Conservation (phyloP, 2,113 vertebrate genomes). For the Tragelaphus strepsiceros region DNA sequence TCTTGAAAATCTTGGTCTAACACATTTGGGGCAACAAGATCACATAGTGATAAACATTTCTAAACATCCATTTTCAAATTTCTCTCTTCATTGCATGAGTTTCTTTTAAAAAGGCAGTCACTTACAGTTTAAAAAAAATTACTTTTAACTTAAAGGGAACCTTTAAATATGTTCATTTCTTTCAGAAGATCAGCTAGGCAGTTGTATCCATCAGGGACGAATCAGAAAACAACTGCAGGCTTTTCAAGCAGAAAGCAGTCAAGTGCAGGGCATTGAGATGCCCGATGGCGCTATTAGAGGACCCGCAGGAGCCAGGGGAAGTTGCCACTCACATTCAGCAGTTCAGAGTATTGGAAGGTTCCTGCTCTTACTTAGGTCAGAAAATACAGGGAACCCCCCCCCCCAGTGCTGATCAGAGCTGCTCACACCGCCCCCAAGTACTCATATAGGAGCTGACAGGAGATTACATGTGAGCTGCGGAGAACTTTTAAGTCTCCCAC, state of each 20-base stretch:
- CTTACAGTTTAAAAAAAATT: neutral
- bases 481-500: neutral
- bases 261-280: neutral
- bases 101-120: conserved; percentile 17
- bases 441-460: neutral
- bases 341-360: neutral
- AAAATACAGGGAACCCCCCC: neutral
- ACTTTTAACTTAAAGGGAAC: conserved; percentile 3
- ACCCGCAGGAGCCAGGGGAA: neutral
- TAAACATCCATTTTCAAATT: conserved; percentile 45
- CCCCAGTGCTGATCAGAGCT: neutral
- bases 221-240: neutral
- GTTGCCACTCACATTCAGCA: neutral
- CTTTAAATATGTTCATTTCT: neutral
- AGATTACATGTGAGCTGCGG: neutral
- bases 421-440: neutral
- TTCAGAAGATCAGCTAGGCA: neutral
- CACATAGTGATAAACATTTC: conserved; percentile 55
- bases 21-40: conserved; percentile 45
- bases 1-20: conserved; percentile 40
- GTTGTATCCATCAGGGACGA: neutral
- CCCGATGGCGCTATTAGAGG: neutral
- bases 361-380: neutral
- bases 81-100: conserved; percentile 1
- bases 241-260: neutral